Evolutionary conservation across 1,140 invertebrate species (phyloP).

Genomic region (Drosophila paulistorum): DNA sequence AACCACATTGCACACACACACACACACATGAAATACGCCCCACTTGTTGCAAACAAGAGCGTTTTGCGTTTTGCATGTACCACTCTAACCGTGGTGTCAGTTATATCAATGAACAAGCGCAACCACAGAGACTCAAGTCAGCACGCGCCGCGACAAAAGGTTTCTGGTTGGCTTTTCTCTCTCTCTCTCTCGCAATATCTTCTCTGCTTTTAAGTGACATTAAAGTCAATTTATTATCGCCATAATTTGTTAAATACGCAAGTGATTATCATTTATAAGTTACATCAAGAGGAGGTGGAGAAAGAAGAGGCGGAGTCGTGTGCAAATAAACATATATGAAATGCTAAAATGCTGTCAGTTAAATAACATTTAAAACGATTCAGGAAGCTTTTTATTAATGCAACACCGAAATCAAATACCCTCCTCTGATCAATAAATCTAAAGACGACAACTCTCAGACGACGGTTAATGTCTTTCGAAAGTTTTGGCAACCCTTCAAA

Average conservation of each 20-base stretch:
- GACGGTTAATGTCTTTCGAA: background rate
- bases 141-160: slow-evolving; percentile 26
- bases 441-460: too few relatives aligned
- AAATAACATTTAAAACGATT: slow-evolving; percentile 21
- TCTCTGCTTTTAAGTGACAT: slow-evolving; percentile 20
- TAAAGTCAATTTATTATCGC: slow-evolving; percentile 59
- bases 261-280: slow-evolving; percentile 25
- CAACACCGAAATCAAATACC: background rate
- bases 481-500: background rate
- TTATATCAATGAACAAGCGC: slow-evolving; percentile 47
- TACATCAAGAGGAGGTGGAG: slow-evolving; percentile 36
- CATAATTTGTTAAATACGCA: slow-evolving; percentile 49
- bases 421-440: slow-evolving; percentile 1
- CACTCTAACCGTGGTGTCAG: background rate
- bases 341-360: slow-evolving; percentile 13
- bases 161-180: slow-evolving; percentile 38
- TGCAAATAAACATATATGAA: slow-evolving; percentile 38
- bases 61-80: slow-evolving; percentile 12
- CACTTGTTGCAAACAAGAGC: slow-evolving; percentile 28
- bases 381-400: background rate
- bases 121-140: slow-evolving; percentile 47
- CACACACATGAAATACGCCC: slow-evolving; percentile 52
- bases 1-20: slow-evolving; percentile 15
- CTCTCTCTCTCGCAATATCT: background rate
- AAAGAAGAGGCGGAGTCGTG: background rate